These are phyloP conservation scores for Anastrepha ludens DNA, from an alignment of 1,140 invertebrate species.

Conservation along the genomic window DNA sequence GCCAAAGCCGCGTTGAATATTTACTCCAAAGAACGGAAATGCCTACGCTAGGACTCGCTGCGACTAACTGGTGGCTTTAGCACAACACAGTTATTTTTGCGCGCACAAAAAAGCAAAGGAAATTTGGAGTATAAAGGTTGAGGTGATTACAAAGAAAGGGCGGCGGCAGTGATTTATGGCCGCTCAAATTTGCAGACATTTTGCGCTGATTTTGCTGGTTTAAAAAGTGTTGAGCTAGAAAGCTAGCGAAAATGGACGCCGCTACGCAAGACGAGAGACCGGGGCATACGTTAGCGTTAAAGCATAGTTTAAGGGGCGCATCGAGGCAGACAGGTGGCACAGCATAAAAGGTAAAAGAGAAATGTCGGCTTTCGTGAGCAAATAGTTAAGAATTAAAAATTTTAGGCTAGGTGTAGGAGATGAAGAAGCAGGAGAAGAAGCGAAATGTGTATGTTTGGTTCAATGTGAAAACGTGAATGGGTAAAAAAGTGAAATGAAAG, in stretches of 20 bases:
- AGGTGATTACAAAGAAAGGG: conserved; percentile 45
- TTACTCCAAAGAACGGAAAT: not conserved
- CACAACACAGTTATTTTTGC: not conserved
- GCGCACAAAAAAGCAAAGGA: conserved; percentile 10
- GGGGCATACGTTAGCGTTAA: not conserved
- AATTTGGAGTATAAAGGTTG: not conserved
- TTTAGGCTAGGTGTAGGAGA: not conserved
- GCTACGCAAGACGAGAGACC: not conserved
- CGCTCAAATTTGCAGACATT: conserved; percentile 52
- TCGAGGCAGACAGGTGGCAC: not conserved
- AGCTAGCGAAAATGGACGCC: not conserved
- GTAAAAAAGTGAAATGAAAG: not conserved
- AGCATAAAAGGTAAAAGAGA: not conserved
- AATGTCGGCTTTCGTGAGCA: conserved; percentile 30
- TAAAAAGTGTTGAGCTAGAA: not conserved
- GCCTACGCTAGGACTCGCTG: not conserved
- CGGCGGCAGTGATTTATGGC: conserved; percentile 48
- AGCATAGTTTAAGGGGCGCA: conserved; percentile 43
- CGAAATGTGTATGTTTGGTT: not conserved
- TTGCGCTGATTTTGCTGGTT: conserved; percentile 50
- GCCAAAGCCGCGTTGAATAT: conserved; percentile 13
- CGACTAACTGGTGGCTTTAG: not conserved
- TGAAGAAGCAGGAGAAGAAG: no score
- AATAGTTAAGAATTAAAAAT: conserved; percentile 47
- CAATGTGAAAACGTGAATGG: not conserved